A percentile compares a stretch with the other conserved stretches of the same genome.
Evolutionary conservation across 2,113 vertebrate species (phyloP).

Genomic region (Procavia capensis): DNA sequence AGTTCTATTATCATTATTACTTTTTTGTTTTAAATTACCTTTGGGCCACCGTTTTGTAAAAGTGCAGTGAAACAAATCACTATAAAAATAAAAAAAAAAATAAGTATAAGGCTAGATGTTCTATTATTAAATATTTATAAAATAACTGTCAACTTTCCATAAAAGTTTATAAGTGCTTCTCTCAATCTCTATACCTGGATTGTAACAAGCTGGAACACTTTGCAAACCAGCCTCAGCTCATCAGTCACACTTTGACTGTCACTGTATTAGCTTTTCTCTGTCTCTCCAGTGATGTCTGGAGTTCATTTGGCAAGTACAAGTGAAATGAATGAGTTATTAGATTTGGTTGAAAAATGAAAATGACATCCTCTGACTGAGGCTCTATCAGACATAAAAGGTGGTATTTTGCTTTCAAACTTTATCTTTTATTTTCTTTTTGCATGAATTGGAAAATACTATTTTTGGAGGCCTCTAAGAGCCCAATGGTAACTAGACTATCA

Average conservation of each 20-base stretch:
- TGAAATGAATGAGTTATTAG: not conserved
- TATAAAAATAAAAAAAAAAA: not conserved
- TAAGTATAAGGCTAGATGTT: not conserved
- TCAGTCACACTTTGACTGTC: not conserved
- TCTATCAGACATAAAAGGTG: not conserved
- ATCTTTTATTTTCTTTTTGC: not conserved
- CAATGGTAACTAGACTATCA: not conserved
- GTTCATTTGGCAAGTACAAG: not conserved
- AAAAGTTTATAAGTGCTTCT: not conserved
- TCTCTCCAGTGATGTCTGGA: not conserved
- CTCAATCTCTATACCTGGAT: not conserved
- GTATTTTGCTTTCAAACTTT: not conserved
- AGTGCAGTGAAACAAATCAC: not conserved
- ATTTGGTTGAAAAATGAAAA: not conserved
- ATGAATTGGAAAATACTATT: not conserved
- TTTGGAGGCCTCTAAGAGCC: not conserved
- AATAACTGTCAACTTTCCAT: not conserved
- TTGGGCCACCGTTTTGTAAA: not conserved
- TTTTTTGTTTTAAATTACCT: not conserved
- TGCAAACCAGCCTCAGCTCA: not conserved
- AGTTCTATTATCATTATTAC: too few species aligned
- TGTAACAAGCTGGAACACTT: not conserved
- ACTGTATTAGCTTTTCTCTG: not conserved
- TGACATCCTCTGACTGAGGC: not conserved
- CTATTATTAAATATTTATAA: not conserved